Conservation (phyloP, 2,113 vertebrate species). For the Galeopterus variegatus region DNA sequence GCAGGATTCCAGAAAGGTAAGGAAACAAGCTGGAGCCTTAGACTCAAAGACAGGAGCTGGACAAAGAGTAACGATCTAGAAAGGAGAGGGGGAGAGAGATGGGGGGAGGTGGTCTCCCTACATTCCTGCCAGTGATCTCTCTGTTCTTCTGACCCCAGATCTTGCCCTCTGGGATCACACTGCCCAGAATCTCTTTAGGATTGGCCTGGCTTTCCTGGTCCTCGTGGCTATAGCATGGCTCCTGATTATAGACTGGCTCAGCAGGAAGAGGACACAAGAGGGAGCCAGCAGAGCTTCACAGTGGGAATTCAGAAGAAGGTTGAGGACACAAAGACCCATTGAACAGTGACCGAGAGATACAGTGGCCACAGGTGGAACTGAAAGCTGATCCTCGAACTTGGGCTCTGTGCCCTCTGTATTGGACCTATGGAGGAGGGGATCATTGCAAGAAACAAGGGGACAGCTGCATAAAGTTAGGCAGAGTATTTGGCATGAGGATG, state of each 20-base stretch:
- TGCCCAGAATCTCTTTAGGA: slow-evolving; percentile 43
- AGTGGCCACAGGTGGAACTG: not conserved
- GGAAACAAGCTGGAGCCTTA: rapidly evolving
- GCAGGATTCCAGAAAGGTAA: not conserved
- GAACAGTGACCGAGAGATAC: too few relatives aligned
- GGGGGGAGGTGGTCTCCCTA: rapidly evolving
- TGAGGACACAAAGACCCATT: not conserved
- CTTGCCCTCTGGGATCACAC: not conserved
- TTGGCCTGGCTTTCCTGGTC: slow-evolving; percentile 42
- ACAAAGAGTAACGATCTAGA: rapidly evolving
- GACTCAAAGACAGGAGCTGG: not conserved
- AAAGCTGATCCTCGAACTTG: not conserved
- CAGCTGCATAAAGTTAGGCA: rapidly evolving
- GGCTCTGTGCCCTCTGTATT: not conserved
- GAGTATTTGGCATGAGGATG: not conserved
- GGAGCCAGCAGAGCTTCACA: rapidly evolving
- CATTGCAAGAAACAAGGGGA: not conserved
- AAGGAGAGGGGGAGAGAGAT: rapidly evolving
- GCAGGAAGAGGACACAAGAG: not conserved
- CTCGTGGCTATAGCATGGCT: slow-evolving; percentile 37
- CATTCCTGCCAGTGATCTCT: rapidly evolving
- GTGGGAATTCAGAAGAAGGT: rapidly evolving
- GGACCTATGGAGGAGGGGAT: rapidly evolving
- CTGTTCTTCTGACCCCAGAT: not conserved
- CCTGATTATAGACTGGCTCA: slow-evolving; percentile 15